Evolutionary conservation across 1,140 invertebrate genomes (phyloP).

Genomic region (Apis florea): DNA sequence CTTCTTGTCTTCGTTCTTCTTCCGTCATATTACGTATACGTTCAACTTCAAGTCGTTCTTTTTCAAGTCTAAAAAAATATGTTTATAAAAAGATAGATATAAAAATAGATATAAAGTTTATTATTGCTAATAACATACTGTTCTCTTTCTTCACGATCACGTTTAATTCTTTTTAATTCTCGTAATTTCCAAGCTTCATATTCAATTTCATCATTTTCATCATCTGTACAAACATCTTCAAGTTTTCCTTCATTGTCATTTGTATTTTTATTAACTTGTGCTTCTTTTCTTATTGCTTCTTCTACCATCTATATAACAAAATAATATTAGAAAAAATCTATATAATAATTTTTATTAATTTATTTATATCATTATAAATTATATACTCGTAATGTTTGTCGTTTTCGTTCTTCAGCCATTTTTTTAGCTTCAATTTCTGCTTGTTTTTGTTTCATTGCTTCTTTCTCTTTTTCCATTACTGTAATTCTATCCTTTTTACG

Average conservation of each 20-base stretch:
- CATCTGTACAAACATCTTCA: constrained; percentile 96
- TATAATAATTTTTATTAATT: neutral
- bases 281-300: constrained; percentile 91
- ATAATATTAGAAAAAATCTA: neutral
- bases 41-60: constrained; percentile 95
- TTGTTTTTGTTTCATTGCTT: constrained; percentile 91
- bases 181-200: constrained; percentile 99
- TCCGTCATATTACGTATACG: constrained; percentile 96
- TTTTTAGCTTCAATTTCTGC: constrained; percentile 84
- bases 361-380: constrained; percentile 11
- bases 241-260: constrained; percentile 85
- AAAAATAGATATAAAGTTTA: neutral
- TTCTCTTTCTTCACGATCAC: constrained; percentile 97
- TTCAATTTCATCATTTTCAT: constrained; percentile 98
- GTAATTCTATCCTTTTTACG: constrained; percentile 96
- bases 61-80: constrained; percentile 83
- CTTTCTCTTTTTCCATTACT: constrained; percentile 95
- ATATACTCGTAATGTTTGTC: constrained; percentile 89
- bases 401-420: constrained; percentile 83
- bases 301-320: constrained; percentile 87
- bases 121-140: constrained; percentile 82
- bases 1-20: constrained; percentile 94
- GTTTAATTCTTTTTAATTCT: constrained; percentile 97
- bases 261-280: constrained; percentile 77
- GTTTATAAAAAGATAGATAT: constrained; percentile 7